phyloP scores from a whole-genome alignment of 1,140 invertebrate genomes.

The Drosophila tropicalis region DNA sequence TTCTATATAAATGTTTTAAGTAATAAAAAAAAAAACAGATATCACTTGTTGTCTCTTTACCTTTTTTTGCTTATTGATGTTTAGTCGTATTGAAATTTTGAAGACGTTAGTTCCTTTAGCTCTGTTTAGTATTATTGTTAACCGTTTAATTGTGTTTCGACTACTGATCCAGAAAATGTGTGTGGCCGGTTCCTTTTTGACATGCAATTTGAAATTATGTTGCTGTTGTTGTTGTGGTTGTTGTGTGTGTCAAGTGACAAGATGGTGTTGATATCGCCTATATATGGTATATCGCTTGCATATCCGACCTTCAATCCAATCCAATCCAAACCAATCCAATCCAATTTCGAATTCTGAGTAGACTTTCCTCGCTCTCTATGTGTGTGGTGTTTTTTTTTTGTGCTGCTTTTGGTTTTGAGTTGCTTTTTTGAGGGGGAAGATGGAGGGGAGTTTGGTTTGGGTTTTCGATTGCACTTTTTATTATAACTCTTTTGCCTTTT shows the following conservation, averaged over 20 bases:
- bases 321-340: too few relatives aligned
- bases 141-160: neutral
- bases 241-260: too few relatives aligned
- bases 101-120: neutral
- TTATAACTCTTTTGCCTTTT: constrained; percentile 39
- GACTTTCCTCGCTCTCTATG: neutral
- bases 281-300: neutral
- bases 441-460: neutral
- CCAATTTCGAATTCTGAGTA: neutral
- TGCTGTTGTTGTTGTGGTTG: neutral
- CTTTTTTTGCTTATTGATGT: neutral
- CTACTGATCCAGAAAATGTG: too few relatives aligned
- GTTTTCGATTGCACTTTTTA: constrained; percentile 16
- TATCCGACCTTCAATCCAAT: neutral
- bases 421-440: neutral
- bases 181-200: neutral
- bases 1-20: too few relatives aligned
- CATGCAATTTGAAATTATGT: neutral
- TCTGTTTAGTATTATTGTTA: neutral
- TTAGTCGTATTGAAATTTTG: neutral
- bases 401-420: neutral
- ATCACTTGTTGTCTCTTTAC: neutral
- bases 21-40: too few relatives aligned
- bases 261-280: neutral
- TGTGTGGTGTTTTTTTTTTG: neutral